These are phyloP conservation scores for Julus scanicus DNA, from an alignment of 2,888 invertebrate species.

Conservation along the genomic window DNA sequence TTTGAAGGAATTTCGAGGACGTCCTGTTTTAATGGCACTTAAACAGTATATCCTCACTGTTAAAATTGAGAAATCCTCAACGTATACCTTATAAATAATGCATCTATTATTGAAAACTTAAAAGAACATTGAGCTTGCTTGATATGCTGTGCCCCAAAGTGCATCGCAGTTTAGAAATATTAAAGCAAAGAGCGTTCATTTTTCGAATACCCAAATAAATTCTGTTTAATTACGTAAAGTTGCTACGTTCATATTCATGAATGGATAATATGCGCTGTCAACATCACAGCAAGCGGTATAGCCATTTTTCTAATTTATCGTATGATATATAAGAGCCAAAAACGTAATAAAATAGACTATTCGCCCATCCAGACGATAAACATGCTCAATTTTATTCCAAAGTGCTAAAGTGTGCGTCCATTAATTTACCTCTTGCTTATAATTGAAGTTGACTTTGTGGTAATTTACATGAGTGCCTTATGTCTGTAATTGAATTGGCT, in stretches of 20 bases:
- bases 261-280: not conserved
- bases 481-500: conserved; percentile 19
- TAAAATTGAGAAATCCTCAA: too few relatives aligned
- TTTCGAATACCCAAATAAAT: not conserved
- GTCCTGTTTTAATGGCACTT: too few relatives aligned
- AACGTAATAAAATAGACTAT: conserved; percentile 1
- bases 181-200: not conserved
- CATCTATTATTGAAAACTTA: too few relatives aligned
- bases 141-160: too few relatives aligned
- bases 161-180: too few relatives aligned
- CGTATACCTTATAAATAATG: too few relatives aligned
- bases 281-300: not conserved
- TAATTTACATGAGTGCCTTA: conserved; percentile 1
- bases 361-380: not conserved
- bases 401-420: not conserved
- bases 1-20: too few relatives aligned
- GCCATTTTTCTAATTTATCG: not conserved
- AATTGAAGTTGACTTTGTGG: conserved; percentile 11
- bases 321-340: conserved; percentile 12
- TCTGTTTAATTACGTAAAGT: not conserved
- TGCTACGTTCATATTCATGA: not conserved
- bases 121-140: too few relatives aligned
- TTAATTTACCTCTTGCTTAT: conserved; percentile 1
- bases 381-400: not conserved
- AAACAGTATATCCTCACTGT: too few relatives aligned